These are phyloP conservation scores for Pelagia noctiluca DNA, from an alignment of 30 jellyfish, hydroid and myxozoan genomes.

Conservation along the genomic window DNA sequence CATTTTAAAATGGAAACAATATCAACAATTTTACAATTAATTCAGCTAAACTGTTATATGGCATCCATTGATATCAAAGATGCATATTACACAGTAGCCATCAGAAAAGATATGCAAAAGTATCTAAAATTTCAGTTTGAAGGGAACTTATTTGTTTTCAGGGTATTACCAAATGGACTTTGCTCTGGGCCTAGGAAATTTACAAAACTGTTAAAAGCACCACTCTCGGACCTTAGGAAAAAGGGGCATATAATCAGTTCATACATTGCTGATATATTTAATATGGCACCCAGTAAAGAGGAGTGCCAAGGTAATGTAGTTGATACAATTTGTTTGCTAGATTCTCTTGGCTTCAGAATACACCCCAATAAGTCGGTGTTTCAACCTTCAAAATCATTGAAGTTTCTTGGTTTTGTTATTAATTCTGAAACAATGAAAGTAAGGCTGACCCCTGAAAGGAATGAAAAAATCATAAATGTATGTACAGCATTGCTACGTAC, in stretches of 20 bases:
- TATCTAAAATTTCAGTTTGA: neutral
- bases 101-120: neutral
- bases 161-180: conserved; percentile 15
- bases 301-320: too few relatives aligned
- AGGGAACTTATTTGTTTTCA: neutral
- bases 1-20: too few relatives aligned
- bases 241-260: neutral
- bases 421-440: conserved; percentile 51
- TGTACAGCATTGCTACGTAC: neutral
- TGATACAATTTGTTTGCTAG: too few relatives aligned
- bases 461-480: neutral
- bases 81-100: conserved; percentile 20
- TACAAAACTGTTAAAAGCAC: conserved; percentile 7
- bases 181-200: conserved; percentile 24
- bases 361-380: conserved; percentile 64
- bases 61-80: conserved; percentile 21
- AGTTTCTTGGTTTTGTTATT: conserved; percentile 61
- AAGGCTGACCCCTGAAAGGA: conserved; percentile 30
- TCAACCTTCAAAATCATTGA: conserved; percentile 29
- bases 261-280: conserved; percentile 9
- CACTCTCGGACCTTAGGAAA: neutral
- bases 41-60: conserved; percentile 20
- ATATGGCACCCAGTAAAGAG: too few relatives aligned
- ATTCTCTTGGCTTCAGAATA: too few relatives aligned
- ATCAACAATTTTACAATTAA: too few relatives aligned